phyloP scores from a whole-genome alignment of 2,113 vertebrate species.

The Coregonus clupeaformis region DNA sequence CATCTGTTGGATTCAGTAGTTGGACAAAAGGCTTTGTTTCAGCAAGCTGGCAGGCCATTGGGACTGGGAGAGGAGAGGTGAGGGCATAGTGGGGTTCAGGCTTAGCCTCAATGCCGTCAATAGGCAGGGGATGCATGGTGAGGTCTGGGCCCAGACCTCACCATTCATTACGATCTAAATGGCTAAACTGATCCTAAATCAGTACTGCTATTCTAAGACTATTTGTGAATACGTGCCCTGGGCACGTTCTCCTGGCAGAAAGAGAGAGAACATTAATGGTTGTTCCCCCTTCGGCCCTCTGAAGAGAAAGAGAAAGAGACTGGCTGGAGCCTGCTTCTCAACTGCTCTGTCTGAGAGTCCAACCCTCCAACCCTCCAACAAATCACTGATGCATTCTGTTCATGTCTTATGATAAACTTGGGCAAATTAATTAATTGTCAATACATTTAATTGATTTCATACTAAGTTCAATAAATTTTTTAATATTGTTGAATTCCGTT shows the following conservation, averaged over 20 bases:
- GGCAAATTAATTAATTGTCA: too few species aligned
- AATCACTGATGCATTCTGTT: too few species aligned
- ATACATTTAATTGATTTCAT: too few species aligned
- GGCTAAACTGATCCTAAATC: too few species aligned
- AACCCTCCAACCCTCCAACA: not conserved
- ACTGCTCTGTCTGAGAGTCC: conserved; percentile 21
- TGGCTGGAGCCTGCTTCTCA: conserved; percentile 35
- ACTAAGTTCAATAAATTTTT: too few species aligned
- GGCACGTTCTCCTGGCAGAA: conserved; percentile 40
- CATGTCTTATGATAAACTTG: too few species aligned
- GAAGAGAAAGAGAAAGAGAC: conserved; percentile 27
- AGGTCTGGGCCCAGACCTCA: conserved; percentile 30
- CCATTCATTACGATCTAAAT: too few species aligned
- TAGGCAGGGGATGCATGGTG: conserved; percentile 29
- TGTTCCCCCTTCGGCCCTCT: conserved; percentile 13
- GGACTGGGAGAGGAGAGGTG: conserved; percentile 33
- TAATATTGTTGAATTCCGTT: too few species aligned
- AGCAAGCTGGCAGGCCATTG: conserved; percentile 62
- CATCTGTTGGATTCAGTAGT: conserved; percentile 72
- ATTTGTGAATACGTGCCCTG: conserved; percentile 3
- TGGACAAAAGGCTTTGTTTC: conserved; percentile 74
- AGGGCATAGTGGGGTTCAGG: conserved; percentile 51
- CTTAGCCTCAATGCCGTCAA: conserved; percentile 56
- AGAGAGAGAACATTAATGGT: conserved; percentile 20
- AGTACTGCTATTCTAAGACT: too few species aligned